Base-by-base conservation (phyloP, 1,140 invertebrate genomes). In the Periplaneta americana region DNA sequence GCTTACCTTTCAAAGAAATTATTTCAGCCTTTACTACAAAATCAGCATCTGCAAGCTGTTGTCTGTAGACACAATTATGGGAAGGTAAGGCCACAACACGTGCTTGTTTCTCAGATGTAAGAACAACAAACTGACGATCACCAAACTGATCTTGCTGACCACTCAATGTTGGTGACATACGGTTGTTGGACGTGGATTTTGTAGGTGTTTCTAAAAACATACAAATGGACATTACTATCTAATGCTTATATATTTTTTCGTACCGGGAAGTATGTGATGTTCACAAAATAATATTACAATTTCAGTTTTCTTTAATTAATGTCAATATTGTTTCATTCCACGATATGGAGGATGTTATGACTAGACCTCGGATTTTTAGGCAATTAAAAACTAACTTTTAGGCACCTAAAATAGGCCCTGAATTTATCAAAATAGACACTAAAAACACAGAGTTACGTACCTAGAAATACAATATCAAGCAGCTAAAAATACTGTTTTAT, bases 11-110 rank as follows among this genome's bases (percentile, higher is more conserved):
- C 84, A 99, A 91, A 84, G 94, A 93, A 84, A 98, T 95, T 85
- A 98, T 95, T 90, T 98, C 97, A 83, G 97, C 96, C 89, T 97
- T 97, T 83, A 98, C 95, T 81, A 98, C 96, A 90, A 98, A 97
- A 88, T 97, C 95, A 76, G 93, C 93, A 84, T 96, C 96, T 82
- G 94, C 93, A 84, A 97, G 91, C 87, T 96, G 95, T 88, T 96
- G 94, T 83, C 94, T 92, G 88, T 96, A 96, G 83, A 95, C 92
- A 88, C 93, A 98, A 89, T 95, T 98, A 88, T 99, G 98, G 81
- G 96, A 98, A 83, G 98, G 98, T 85, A 99, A 91, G 82, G 96
- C 96, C 76, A 98, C 94, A 79, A 99, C 96, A 87, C 97, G 92
- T 79, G 97, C 97, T 89, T 98, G 97, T 88, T 98, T 98, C 89